phyloP scores from a whole-genome alignment of 2,113 vertebrate genomes.

The Melanostigma gelatinosum region DNA sequence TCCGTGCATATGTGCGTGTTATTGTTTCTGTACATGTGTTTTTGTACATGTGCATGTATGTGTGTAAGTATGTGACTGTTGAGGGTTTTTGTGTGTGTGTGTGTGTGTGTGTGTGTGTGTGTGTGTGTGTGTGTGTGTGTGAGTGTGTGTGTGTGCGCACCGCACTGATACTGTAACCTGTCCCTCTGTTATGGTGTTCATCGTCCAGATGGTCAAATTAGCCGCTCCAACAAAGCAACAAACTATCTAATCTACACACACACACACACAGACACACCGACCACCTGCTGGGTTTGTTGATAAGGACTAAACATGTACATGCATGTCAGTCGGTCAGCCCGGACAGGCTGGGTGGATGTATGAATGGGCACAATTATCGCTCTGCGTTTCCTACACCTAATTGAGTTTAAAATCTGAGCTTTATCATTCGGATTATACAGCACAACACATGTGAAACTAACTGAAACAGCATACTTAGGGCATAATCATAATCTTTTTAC shows the following conservation, averaged over 20 bases:
- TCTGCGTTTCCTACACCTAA: conserved; percentile 30
- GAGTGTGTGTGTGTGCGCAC: not conserved
- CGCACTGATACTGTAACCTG: conserved; percentile 69
- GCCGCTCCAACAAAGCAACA: conserved; percentile 83
- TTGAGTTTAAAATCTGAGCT: conserved; percentile 22
- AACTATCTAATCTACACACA: conserved; percentile 70
- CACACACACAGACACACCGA: conserved; percentile 40
- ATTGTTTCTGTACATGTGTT: conserved; percentile 2
- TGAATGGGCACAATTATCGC: conserved; percentile 22
- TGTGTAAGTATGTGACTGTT: conserved; percentile 17
- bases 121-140: not conserved
- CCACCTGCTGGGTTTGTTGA: conserved; percentile 74
- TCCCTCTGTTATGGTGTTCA: conserved; percentile 75
- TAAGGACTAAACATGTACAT: conserved; percentile 66
- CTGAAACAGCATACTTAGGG: not conserved
- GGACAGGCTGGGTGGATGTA: conserved; percentile 31
- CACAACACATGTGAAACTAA: not conserved
- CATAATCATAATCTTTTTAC: not conserved
- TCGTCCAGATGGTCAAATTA: conserved; percentile 83
- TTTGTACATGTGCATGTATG: conserved; percentile 10
- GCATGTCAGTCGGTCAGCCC: conserved; percentile 55
- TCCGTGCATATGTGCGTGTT: not conserved
- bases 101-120: not conserved
- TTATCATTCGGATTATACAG: conserved; percentile 14
- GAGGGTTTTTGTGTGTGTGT: not conserved